Evolutionary conservation across 1,140 invertebrate genomes (phyloP), one percentile per base, ranked within the genome.

Genomic region (Melanaphis sacchari): DNA sequence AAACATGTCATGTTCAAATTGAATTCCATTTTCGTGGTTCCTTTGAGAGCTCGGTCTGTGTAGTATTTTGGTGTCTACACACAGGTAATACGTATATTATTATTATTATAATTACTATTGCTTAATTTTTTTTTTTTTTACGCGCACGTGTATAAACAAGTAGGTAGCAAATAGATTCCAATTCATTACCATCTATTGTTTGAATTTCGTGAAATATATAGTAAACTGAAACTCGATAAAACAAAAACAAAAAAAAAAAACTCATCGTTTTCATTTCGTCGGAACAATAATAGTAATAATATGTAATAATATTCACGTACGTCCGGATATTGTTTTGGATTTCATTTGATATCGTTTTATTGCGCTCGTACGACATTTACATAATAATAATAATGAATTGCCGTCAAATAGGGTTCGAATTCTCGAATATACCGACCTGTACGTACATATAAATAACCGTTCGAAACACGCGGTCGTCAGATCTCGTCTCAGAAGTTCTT

Each of bases 401-500:
- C 36, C 76, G 76, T 66, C n/a, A 66, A 26, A 76, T 18, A 22
- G 7, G 21, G 9, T 82, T 76, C 59, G 76, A 38, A 82, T 24
- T 82, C 36, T n/a, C n/a, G n/a, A n/a, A n/a, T n/a, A n/a, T n/a
- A n/a, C n/a, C n/a, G n/a, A n/a, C n/a, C n/a, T n/a, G n/a, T n/a
- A n/a, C n/a, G n/a, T n/a, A n/a, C n/a, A n/a, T n/a, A n/a, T n/a
- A n/a, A n/a, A n/a, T n/a, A n/a, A n/a, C n/a, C 76, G 36, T 38
- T 82, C 22, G 76, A 24, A 82, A 82, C 38, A 18, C 36, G 36
- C n/a, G 76, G 36, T 82, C 22, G 41, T 43, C 84, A 46, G 31
- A 87, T 87, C 43, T 46, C 85, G 85, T 87, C 85, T 46, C 85
- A 46, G 85, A 87, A 87, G 85, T 87, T 87, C 43, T 46, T 87